These are phyloP conservation scores for Xestobium rufovillosum DNA, from an alignment of 2,888 invertebrate genomes.

Conservation along the genomic window DNA sequence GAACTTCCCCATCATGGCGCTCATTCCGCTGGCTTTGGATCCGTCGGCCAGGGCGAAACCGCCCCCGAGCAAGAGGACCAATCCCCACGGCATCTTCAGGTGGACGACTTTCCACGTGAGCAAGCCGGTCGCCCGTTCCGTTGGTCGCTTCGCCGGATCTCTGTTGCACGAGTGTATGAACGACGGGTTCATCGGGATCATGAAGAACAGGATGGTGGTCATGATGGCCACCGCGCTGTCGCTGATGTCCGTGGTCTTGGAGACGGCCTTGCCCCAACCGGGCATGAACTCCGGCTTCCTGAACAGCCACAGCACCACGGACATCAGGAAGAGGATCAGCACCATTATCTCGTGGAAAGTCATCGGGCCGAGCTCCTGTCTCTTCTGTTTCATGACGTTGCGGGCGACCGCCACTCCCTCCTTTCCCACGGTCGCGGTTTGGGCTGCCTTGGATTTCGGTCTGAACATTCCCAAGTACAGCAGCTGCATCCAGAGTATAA, in stretches of 20 bases:
- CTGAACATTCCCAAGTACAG: slow-evolving; percentile 63
- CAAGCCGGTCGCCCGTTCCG: slow-evolving; percentile 30
- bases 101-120: slow-evolving; percentile 47
- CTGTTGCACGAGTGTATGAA: slow-evolving; percentile 30
- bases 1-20: slow-evolving; percentile 41
- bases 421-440: slow-evolving; percentile 13
- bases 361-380: slow-evolving; percentile 42
- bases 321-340: slow-evolving; percentile 39
- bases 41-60: slow-evolving; percentile 53
- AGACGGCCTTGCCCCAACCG: slow-evolving; percentile 46
- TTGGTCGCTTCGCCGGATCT: slow-evolving; percentile 26
- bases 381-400: slow-evolving; percentile 39
- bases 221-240: slow-evolving; percentile 46
- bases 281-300: slow-evolving; percentile 49
- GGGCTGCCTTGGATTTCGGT: slow-evolving; percentile 20
- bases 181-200: slow-evolving; percentile 45
- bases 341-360: slow-evolving; percentile 41
- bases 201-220: slow-evolving; percentile 47
- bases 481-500: slow-evolving; percentile 68
- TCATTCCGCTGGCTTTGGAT: slow-evolving; percentile 46
- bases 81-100: slow-evolving; percentile 50
- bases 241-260: slow-evolving; percentile 4
- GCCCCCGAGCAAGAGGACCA: slow-evolving; percentile 52
- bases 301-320: slow-evolving; percentile 51
- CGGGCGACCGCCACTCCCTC: slow-evolving; percentile 34